Base-by-base conservation (phyloP, 1,140 invertebrate genomes). In the Drosophila tsacasi region DNA sequence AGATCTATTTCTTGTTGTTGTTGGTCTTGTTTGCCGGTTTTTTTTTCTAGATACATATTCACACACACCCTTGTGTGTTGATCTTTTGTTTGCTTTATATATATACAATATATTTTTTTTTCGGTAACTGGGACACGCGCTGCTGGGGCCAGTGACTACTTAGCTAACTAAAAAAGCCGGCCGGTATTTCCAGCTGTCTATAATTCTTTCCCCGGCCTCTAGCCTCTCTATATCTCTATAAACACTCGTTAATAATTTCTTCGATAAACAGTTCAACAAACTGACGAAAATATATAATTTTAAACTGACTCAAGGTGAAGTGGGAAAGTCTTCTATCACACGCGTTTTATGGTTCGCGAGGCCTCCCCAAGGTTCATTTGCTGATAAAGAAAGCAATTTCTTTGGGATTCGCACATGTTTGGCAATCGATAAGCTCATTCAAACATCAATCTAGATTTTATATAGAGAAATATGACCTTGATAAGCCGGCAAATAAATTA, bases 261-360 rank as follows among this genome's bases (percentile, higher is more conserved):
- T 3, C 44, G 21, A n/a, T 49, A 76, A 42, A 52, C 30, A 44
- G 81, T 84, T 84, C 81, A 83, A 76, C 42, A 83, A 80, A 80
- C 81, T 65, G 61, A 42, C 60, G 30, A 75, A 72, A 60, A 46
- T 69, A 79, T 39, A 46, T 64, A 74, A 47, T 62, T 54, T 21
- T 35, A 50, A 60, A 76, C 49, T 76, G 62, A 65, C 46, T 65
- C 83, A 86, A 86, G 83, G 65, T 78, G 50, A 78, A 80, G 60
- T 75, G 63, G 58, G 58, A 61, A 63, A 68, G 50, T 81, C 44
- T 61, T 68, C 55, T 67, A 47, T 60, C 55, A 44, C 49, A 67
- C 61, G 62, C 58, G 25, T 44, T 32, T 9, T 12, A 5, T 19
- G 44, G 44, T 46, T 46, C 42, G 42, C 44, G n/a, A n/a, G 8